Evolutionary conservation across 2,888 invertebrate species (phyloP).

Genomic region (Drosophila koepferae): DNA sequence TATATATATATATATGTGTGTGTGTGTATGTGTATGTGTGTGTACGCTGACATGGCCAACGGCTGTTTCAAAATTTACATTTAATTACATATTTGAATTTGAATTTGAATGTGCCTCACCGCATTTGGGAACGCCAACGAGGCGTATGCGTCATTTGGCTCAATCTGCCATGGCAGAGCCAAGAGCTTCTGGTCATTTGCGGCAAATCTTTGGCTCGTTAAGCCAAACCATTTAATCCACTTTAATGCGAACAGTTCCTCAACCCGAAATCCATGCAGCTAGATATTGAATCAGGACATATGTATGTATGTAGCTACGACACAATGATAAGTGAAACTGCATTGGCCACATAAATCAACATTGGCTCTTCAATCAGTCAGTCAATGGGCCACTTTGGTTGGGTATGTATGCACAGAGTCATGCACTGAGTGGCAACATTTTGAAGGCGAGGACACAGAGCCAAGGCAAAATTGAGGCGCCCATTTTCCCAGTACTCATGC

Average conservation of each 20-base stretch:
- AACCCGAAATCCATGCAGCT: conserved; percentile 3
- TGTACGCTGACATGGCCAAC: conserved; percentile 29
- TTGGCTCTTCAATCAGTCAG: conserved; percentile 28
- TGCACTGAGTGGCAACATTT: conserved; percentile 61
- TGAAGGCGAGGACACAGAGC: conserved; percentile 4
- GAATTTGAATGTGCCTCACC: conserved; percentile 46
- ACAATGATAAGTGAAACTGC: conserved; percentile 69
- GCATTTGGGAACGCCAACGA: conserved; percentile 52
- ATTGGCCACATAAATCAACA: conserved; percentile 72
- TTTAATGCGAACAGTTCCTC: conserved; percentile 27
- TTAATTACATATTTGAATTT: conserved; percentile 77
- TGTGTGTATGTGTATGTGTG: conserved; percentile 14
- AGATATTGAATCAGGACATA: conserved; percentile 11
- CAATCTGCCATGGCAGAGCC: conserved; percentile 14
- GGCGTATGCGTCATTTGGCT: conserved; percentile 63
- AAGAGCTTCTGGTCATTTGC: conserved; percentile 52
- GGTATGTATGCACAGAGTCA: conserved; percentile 50
- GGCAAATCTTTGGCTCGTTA: conserved; percentile 71
- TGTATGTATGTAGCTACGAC: conserved; percentile 4
- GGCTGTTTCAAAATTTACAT: conserved; percentile 72
- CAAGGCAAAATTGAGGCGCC: conserved; percentile 42
- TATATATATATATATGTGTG: conserved; percentile 16
- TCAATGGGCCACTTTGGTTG: conserved; percentile 33
- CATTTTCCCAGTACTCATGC: conserved; percentile 40
- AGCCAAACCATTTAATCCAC: conserved; percentile 64